Evolutionary conservation across 2,888 invertebrate genomes (phyloP), one percentile per base, ranked within the genome.

Genomic region (Julus scanicus): DNA sequence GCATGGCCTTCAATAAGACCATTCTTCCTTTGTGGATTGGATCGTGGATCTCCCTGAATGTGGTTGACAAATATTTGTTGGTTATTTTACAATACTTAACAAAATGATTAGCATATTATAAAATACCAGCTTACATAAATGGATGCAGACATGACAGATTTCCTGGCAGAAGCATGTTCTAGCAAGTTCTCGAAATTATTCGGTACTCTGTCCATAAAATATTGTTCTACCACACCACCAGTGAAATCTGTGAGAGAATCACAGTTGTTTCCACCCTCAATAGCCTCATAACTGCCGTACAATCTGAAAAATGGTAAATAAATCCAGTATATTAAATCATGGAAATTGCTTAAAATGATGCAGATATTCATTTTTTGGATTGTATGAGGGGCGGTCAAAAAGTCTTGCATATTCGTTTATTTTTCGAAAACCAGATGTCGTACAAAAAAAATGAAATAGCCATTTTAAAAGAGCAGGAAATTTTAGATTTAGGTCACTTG

Each of bases 201-300:
- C 0, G 98, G 98, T 84, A 95, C 94, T 89, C 96, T 95, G 13
- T 95, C 94, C 91, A 98, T 94, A 91, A 98, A 97, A 92, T 97
- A 98, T 95, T 97, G 96, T 92, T 98, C 98, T 0, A 97, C 96
- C 0, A 98, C 96, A 5, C 98, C 98, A 0, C 98, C 98, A 0
- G 99, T 99, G 92, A 99, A 99, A 93, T 99, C 99, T 92, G 99
- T 99, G 96, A 99, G 97, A 0, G 99, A 99, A 92, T 99, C 99
- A 91, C 97, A 97, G 0, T 99, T 98, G 0, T 98, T 97, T 20
- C 99, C 99, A 39, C 99, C 99, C 92, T 97, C 98, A 0, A 99
- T 94, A 0, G 98, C 96, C 92, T 99, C 99, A 92, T 99, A 99
- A 0, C 98, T 98, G 0, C 99, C 99, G 92, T 98, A 97, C 88